Base-by-base conservation (phyloP, 2,888 invertebrate species). In the Lingula anatina region DNA sequence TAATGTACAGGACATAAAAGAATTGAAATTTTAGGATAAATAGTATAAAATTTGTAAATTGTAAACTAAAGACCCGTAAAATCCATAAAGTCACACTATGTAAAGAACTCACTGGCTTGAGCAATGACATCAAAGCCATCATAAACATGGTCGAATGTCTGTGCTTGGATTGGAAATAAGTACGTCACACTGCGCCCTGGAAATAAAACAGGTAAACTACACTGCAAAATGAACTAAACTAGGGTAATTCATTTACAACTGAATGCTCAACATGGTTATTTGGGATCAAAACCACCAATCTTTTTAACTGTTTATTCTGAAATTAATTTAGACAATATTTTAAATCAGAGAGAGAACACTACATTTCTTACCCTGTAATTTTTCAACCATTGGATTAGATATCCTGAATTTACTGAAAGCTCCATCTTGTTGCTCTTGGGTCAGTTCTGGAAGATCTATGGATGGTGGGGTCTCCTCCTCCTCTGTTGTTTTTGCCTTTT, bases 91-190 rank as follows among this genome's bases (percentile, higher is more conserved):
- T 31, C 9, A 9, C 9, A 47, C 12, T 47, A 9, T 18, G 15
- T 43, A 18, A 40, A 47, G 20, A 26, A 66, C 72, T 64, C 59
- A 71, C 73, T 60, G 40, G 75, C 72, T 68, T 73, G 69, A 12
- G 68, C 71, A 47, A 74, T 64, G 5, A 72, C 64, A 62, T 75
- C 73, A 18, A 55, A 46, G 35, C 71, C 72, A 40, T 66, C 64
- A 52, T 59, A 60, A 3, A 73, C 62, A 38, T 52, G 46, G 35
- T 70, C 50, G 55, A 62, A 72, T 25, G 73, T 71, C 48, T 64
- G 53, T 28, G 60, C 59, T 59, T 75, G 75, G 9, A 74, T 62
- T 18, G 75, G 73, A 51, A 73, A 74, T 44, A 74, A 52, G 52
- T 64, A 65, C 1, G 53, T 58, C 5, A 74, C 59, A 31, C 65